Evolutionary conservation across 2,888 invertebrate genomes (phyloP).

Genomic region (Copidosoma aretas): DNA sequence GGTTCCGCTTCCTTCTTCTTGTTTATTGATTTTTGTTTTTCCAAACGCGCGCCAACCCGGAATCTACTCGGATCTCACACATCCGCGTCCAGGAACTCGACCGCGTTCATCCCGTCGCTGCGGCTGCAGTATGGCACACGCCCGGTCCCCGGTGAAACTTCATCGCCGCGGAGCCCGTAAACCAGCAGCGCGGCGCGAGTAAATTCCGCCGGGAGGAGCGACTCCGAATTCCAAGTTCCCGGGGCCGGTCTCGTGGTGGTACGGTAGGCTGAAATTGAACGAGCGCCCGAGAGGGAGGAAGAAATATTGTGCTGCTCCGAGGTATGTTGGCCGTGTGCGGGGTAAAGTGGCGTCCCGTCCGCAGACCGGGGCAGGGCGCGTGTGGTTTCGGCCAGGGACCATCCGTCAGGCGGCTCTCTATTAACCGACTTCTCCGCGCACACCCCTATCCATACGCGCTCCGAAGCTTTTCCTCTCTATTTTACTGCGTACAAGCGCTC

Average conservation of each 20-base stretch:
- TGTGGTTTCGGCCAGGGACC: constrained; percentile 42
- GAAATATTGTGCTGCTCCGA: constrained; percentile 33
- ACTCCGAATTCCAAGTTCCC: not conserved
- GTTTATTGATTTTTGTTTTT: too few relatives aligned
- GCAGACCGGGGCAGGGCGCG: too few relatives aligned
- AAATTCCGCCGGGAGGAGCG: too few relatives aligned
- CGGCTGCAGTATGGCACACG: constrained; percentile 18
- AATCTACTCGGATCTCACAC: not conserved
- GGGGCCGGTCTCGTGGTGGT: not conserved
- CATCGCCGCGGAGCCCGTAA: not conserved
- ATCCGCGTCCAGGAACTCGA: not conserved
- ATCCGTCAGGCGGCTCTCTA: constrained; percentile 43
- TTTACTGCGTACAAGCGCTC: too few relatives aligned
- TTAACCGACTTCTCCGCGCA: too few relatives aligned
- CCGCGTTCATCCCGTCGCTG: not conserved
- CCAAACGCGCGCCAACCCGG: too few relatives aligned
- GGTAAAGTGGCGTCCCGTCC: too few relatives aligned
- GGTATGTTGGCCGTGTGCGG: not conserved
- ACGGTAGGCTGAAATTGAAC: constrained; percentile 14
- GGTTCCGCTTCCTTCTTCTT: too few relatives aligned
- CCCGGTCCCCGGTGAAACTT: constrained; percentile 10
- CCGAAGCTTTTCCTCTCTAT: too few relatives aligned
- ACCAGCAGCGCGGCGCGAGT: too few relatives aligned
- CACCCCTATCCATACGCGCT: too few relatives aligned
- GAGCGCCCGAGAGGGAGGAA: not conserved